Evolutionary conservation across 2,888 invertebrate genomes (phyloP), one percentile per base, ranked within the genome.

Genomic region (Eupithecia tripunctaria): DNA sequence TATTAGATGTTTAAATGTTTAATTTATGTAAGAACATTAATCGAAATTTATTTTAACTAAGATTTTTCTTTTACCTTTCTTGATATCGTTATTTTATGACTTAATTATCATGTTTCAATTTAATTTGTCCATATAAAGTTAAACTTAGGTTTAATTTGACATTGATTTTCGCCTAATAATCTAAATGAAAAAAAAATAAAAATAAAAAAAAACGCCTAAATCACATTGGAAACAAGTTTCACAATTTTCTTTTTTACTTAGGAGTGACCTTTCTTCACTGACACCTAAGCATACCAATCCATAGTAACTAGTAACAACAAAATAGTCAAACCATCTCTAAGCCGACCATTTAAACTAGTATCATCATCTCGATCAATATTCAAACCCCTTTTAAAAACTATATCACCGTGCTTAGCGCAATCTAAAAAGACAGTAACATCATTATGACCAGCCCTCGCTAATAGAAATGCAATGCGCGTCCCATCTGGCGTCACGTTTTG

Each of bases 401-500:
- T 60, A 29, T 29, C 29, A 27, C 29, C 8, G 59, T 47, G 69
- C 47, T 75, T 65, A 68, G 38, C 27, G 38, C 64, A 64, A 63
- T 72, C 67, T 75, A 72, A 67, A 70, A 71, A 65, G 67, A 70
- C 70, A 67, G 75, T 72, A 72, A 75, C 72, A 68, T 60, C 51
- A 70, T 75, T 72, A 60, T 59, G 72, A 68, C 60, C 70, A 68
- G 70, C 72, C 72, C 72, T 51, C 62, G 71, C 71, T 74, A 72
- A 65, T 72, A 75, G 64, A 67, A 72, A 75, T 75, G 75, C 70
- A 72, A 65, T 72, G 21, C 67, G 25, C 64, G 56, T 70, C 69
- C 70, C 75, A 72, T 72, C 70, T 75, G 72, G 25, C 36, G 41
- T 70, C 74, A 72, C 74, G 74, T 74, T 74, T 66, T 67, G 68